Evolutionary conservation across 2,888 invertebrate species (phyloP), one percentile per base, ranked within the genome.

Genomic region (Noctuana brunneofusca): DNA sequence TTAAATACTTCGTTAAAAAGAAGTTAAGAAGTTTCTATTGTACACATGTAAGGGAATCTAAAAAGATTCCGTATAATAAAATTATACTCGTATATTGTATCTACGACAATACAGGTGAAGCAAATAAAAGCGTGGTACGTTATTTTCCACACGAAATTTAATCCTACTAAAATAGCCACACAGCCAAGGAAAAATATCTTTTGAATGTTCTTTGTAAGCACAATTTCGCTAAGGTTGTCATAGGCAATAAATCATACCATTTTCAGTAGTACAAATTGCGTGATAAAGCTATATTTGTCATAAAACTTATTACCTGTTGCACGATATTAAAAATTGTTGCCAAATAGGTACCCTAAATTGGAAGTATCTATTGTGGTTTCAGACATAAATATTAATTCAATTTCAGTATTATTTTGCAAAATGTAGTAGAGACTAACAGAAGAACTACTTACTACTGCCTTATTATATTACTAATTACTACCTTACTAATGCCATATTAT

Each of bases 231-330:
- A 50, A 50, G 27, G 32, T 48, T 32, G 32, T 57, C 30, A 78
- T 68, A 64, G 54, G 78, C 75, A 75, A 83, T 84, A 83, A 84
- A 86, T 86, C 84, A 83, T 75, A 75, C 72, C 77, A 76, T 75
- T 81, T 80, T 78, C 69, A 78, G 84, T 76, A 81, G 82, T 81
- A 72, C 74, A 74, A 78, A 73, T 77, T 78, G 74, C 73, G 79
- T 77, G 81, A 80, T 83, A 83, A 84, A 78, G 74, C 75, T 79
- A 81, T 81, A 80, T 81, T 80, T 81, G 80, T 83, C 81, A 80
- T 81, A 80, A 76, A 80, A 79, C 80, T 79, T 83, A 83, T 83
- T 81, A 84, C 83, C 79, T 84, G 84, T 85, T 86, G 82, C 83
- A 80, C 78, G 78, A 58, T 73, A 75, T 72, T 74, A 74, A 75